phyloP scores from a whole-genome alignment of 2,888 invertebrate genomes.

The Sthenelais limicola region DNA sequence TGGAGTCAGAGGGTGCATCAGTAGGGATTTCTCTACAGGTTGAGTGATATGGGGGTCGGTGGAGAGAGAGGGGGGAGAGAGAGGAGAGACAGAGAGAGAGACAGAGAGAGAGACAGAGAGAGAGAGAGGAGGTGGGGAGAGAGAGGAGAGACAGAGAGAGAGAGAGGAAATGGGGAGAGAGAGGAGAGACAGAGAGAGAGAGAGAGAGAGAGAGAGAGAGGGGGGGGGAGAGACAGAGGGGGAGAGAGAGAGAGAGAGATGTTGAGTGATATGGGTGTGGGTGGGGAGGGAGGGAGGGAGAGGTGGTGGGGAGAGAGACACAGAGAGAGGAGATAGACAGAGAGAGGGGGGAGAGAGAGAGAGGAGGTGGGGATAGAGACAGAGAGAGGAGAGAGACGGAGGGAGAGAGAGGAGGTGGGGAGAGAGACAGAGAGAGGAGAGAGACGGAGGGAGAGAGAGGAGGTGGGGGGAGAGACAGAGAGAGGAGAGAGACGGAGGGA shows the following conservation, averaged over 20 bases:
- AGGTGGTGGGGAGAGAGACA: neutral
- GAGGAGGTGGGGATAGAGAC: neutral
- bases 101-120: too few species aligned
- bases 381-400: neutral
- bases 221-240: neutral
- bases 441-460: too few species aligned
- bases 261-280: neutral
- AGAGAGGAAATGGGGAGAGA: neutral
- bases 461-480: too few species aligned
- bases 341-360: neutral
- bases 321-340: too few species aligned
- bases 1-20: too few species aligned
- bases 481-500: too few species aligned
- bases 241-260: slow-evolving; percentile 17
- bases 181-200: neutral
- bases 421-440: too few species aligned
- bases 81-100: neutral
- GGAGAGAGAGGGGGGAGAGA: neutral
- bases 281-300: neutral
- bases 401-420: neutral
- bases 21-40: too few species aligned
- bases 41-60: too few species aligned
- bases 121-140: slow-evolving; percentile 7
- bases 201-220: neutral
- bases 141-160: neutral